These are phyloP conservation scores for Anoplopoma fimbria DNA, from an alignment of 2,113 vertebrate species.

Conservation along the genomic window DNA sequence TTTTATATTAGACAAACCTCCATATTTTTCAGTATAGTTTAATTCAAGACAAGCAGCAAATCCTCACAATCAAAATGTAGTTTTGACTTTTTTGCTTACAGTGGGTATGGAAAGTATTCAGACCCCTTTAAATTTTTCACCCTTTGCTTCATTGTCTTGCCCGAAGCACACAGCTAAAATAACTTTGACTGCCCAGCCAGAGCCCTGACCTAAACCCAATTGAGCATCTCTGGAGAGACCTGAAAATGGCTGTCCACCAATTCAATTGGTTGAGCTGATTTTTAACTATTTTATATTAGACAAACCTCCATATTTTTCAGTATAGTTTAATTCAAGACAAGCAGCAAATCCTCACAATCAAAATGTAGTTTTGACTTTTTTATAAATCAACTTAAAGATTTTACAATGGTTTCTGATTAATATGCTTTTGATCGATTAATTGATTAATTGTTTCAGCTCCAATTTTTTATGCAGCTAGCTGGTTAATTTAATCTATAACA, in stretches of 20 bases:
- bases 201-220: no score
- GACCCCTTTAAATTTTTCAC: no score
- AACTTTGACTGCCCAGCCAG: no score
- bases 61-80: background rate
- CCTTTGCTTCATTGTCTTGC: no score
- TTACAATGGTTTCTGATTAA: background rate
- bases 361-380: background rate
- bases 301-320: background rate
- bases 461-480: background rate
- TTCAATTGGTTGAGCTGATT: background rate
- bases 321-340: background rate
- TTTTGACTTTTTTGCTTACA: background rate
- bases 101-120: no score
- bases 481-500: background rate
- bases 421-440: background rate
- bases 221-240: no score
- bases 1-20: background rate
- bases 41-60: background rate
- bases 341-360: background rate
- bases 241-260: no score
- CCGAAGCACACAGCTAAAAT: no score
- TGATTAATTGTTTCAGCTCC: background rate
- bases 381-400: background rate
- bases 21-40: background rate
- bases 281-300: background rate